Evolutionary conservation across 2,888 invertebrate species (phyloP), one percentile per base, ranked within the genome.

Genomic region (Sipha maydis): DNA sequence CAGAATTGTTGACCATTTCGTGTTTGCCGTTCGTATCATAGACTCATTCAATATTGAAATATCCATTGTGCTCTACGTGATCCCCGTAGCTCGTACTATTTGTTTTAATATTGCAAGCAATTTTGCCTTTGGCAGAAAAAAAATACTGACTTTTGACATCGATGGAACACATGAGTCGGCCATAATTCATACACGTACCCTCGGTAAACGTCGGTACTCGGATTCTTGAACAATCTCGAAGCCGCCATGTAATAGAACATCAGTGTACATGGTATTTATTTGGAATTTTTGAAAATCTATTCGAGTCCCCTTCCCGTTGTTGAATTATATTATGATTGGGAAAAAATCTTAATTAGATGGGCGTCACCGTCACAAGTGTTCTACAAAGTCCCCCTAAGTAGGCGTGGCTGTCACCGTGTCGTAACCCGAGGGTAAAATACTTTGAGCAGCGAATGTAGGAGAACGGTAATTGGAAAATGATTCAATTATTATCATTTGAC

Each of bases 1-100:
- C 8, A 0, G 48, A 48, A 48, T 48, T 1, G 71, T 80, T n/a
- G 78, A 71, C 85, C 85, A 34, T 86, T 86, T 38, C 71, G 21
- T 67, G 85, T 61, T 31, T 31, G 71, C 38, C 21, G 28, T 73
- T 48, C 79, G n/a, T 56, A 80, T 54, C 85, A 48, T 38, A 31
- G n/a, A 38, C 86, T 86, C 86, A 80, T 86, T 86, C 86, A 80
- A 80, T 86, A 86, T 86, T 80, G 86, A 86, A 80, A 80, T 61
- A 80, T 80, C 78, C 71, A 56, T 79, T 56, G 78, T 54, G 31
- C 41, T 78, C 8, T 76, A 80, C 73, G 80, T 41, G 79, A n/a
- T 73, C 56, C n/a, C 78, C 48, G 21, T 7, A 28, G 76, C 34
- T 14, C 9, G 34, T 56, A 21, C 21, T 28, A 67, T 85, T 86